Evolutionary conservation across 2,888 invertebrate species (phyloP).

Genomic region (Sabellastarte sp.): DNA sequence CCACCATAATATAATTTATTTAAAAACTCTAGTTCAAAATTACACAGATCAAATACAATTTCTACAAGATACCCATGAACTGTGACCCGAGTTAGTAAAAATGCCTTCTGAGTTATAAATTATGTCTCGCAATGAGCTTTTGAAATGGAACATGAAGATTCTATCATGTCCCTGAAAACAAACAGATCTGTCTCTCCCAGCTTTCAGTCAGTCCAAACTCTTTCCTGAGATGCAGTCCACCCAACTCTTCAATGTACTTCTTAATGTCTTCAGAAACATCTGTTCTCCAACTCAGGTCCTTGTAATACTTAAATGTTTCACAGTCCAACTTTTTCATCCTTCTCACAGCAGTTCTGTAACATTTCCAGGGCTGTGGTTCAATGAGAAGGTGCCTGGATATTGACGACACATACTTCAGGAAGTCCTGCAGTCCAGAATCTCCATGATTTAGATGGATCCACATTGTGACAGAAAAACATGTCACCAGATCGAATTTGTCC

Average conservation of each 20-base stretch:
- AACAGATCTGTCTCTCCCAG: slow-evolving; percentile 25
- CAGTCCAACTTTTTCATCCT: slow-evolving; percentile 69
- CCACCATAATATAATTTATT: too few species aligned
- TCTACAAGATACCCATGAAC: too few species aligned
- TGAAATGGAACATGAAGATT: too few species aligned
- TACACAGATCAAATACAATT: too few species aligned
- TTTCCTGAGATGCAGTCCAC: slow-evolving; percentile 36
- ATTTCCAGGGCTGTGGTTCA: slow-evolving; percentile 85
- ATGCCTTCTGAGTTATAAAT: too few species aligned
- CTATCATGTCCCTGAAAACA: too few species aligned
- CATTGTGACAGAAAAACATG: slow-evolving; percentile 84
- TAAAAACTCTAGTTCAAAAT: too few species aligned
- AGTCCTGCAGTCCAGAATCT: slow-evolving; percentile 70
- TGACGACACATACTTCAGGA: slow-evolving; percentile 66
- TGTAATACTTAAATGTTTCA: slow-evolving; percentile 67
- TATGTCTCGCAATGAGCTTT: too few species aligned
- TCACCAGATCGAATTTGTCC: slow-evolving; percentile 53
- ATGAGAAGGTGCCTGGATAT: slow-evolving; percentile 68
- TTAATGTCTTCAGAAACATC: slow-evolving; percentile 69
- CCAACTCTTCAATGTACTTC: slow-evolving; percentile 61
- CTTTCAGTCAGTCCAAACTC: slow-evolving; percentile 26
- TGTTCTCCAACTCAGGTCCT: slow-evolving; percentile 67
- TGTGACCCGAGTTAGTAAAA: too few species aligned
- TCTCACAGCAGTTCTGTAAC: slow-evolving; percentile 75
- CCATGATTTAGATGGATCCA: slow-evolving; percentile 87